These are phyloP conservation scores for Drosophila sulfurigaster DNA, from an alignment of 1,140 invertebrate genomes.

Conservation along the genomic window DNA sequence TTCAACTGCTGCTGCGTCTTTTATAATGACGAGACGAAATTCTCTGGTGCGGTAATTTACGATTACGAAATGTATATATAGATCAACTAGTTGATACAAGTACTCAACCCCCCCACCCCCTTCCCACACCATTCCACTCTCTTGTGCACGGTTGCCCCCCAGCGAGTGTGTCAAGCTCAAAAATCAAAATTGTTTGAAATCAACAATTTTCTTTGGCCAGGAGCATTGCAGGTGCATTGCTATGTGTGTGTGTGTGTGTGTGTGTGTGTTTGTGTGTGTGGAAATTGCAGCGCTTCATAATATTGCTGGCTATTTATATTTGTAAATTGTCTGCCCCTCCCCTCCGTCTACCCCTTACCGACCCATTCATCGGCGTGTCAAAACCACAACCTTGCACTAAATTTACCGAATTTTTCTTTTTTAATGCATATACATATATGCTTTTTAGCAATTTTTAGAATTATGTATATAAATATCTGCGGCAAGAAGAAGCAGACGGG, in stretches of 20 bases:
- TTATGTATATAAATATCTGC: slow-evolving; percentile 51
- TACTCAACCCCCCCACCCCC: not conserved
- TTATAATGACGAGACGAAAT: slow-evolving; percentile 65
- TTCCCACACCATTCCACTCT: not conserved
- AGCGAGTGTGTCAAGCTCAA: slow-evolving; percentile 42
- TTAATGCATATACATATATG: slow-evolving; percentile 5
- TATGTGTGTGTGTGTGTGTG: slow-evolving; percentile 20
- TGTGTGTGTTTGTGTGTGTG: slow-evolving; percentile 43
- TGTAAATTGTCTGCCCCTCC: slow-evolving; percentile 59
- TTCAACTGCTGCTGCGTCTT: slow-evolving; percentile 48
- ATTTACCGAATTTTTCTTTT: slow-evolving; percentile 44
- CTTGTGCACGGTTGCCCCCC: not conserved
- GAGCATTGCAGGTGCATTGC: slow-evolving; percentile 20
- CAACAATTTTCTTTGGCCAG: slow-evolving; percentile 14
- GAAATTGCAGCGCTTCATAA: slow-evolving; percentile 45
- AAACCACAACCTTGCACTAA: slow-evolving; percentile 76
- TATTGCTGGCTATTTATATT: slow-evolving; percentile 70
- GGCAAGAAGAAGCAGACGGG: slow-evolving; percentile 6
- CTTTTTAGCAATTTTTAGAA: slow-evolving; percentile 70
- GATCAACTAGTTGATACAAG: slow-evolving; percentile 29
- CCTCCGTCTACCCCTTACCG: not conserved
- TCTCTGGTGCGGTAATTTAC: slow-evolving; percentile 73
- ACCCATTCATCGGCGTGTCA: slow-evolving; percentile 64
- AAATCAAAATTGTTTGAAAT: slow-evolving; percentile 38
- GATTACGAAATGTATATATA: slow-evolving; percentile 72